Evolutionary conservation across 92 coral and sea anemone species (phyloP), one percentile per base, ranked within the genome.

Genomic region (Zoanthus solanderi): DNA sequence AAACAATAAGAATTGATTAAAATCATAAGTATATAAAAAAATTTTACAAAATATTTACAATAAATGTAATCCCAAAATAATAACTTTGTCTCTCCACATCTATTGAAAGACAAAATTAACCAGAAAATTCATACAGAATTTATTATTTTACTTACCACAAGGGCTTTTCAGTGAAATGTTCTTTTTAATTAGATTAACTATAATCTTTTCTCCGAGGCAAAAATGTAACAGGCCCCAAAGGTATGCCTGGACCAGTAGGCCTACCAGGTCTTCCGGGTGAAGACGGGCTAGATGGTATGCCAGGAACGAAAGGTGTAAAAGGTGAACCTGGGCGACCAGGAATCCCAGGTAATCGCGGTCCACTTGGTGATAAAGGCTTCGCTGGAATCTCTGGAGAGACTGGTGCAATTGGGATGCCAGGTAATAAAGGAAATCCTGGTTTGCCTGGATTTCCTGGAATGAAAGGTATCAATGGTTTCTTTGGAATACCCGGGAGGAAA

Each of bases 321-420:
- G 94, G 94, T 42, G 74, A 65, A 16, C n/a, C 60, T 7, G 94
- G 94, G 15, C 78, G 87, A 34, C 90, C 92, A 15, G 94, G 94
- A 53, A 48, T 17, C n/a, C 53, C 83, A 16, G 87, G 77, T 23
- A 6, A 1, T 16, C 37, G 54, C 17, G 76, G 73, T 14, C 6
- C 42, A 15, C 4, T n/a, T 48, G 71, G 87, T 14, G 57, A 11
- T 46, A 8, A 69, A 65, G 92, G 90, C 1, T 65, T 32, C 3
- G 3, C 23, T 44, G 94, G 94, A 6, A 72, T 71, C 1, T 15
- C 42, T 45, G 94, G 98, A 8, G 84, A 65, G 29, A 86, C 58
- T 17, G 98, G 98, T 13, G 85, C 78, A 11, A 61, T 75, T 34
- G 98, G 98, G 29, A 76, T 53, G 17, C 60, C 68, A 5, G 98